A percentile compares a stretch with the other conserved stretches of the same genome.
These are phyloP conservation scores for Tribolium freemani DNA, from an alignment of 2,888 invertebrate species.

Conservation along the genomic window DNA sequence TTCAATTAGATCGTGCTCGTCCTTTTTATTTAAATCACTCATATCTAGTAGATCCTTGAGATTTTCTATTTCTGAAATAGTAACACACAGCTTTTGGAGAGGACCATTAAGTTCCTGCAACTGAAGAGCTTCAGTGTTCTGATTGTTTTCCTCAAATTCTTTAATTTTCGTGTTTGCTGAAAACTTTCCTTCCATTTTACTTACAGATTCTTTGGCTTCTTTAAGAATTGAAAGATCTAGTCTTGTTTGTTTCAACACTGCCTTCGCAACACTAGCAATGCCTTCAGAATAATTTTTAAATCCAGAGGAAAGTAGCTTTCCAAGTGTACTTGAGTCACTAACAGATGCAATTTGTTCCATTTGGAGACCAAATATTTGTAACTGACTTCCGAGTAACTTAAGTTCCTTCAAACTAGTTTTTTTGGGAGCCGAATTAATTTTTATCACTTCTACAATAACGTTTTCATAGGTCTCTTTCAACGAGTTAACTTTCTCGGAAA, in stretches of 20 bases:
- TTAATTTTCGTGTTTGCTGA: conserved; percentile 44
- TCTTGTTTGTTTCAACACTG: not conserved
- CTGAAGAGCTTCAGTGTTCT: conserved; percentile 5
- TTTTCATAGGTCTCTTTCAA: conserved; percentile 48
- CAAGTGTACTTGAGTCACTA: conserved; percentile 25
- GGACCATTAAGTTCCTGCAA: conserved; percentile 16
- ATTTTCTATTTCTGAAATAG: not conserved
- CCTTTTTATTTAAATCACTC: conserved; percentile 10
- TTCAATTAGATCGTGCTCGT: conserved; percentile 1
- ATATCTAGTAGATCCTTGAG: not conserved
- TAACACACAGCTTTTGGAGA: not conserved
- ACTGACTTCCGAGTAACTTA: conserved; percentile 44
- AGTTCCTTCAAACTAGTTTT: conserved; percentile 30
- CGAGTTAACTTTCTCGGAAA: conserved; percentile 44
- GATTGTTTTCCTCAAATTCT: conserved; percentile 30
- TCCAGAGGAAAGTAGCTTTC: not conserved
- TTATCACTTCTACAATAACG: conserved; percentile 53
- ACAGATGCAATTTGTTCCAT: conserved; percentile 27
- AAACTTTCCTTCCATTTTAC: conserved; percentile 39
- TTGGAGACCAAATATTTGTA: conserved; percentile 44
- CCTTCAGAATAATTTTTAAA: not conserved
- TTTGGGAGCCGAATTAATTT: conserved; percentile 52
- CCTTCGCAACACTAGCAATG: not conserved
- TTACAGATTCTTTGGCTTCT: conserved; percentile 41
- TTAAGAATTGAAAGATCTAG: not conserved